Percentiles rank a stretch among this genome's conserved stretches.
These are phyloP conservation scores for Thymallus thymallus DNA, from an alignment of 2,113 vertebrate genomes.

Conservation along the genomic window DNA sequence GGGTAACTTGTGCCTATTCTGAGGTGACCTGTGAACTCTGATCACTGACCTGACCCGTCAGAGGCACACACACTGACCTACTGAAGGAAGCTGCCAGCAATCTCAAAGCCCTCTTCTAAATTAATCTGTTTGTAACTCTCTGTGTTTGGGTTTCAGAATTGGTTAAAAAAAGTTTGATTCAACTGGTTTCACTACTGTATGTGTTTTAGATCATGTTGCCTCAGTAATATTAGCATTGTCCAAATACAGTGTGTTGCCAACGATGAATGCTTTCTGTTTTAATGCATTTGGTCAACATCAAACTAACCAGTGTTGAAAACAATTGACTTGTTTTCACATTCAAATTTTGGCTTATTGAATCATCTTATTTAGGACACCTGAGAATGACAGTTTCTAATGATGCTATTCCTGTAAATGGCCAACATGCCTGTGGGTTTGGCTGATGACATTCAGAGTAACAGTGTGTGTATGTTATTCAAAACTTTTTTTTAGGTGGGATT, in stretches of 20 bases:
- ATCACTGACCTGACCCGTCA: constrained; percentile 9
- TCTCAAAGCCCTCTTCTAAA: background rate
- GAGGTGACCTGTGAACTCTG: constrained; percentile 49
- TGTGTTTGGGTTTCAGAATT: background rate
- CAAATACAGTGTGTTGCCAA: too few species aligned
- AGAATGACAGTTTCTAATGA: constrained; percentile 81
- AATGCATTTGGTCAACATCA: too few species aligned
- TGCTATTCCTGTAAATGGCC: constrained; percentile 87
- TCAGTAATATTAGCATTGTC: too few species aligned
- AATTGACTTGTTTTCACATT: background rate
- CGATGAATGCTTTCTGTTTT: too few species aligned
- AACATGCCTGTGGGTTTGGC: constrained; percentile 79
- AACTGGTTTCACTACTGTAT: too few species aligned
- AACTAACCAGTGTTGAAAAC: background rate
- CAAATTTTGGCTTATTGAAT: background rate
- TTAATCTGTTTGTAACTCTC: background rate
- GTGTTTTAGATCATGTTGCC: too few species aligned
- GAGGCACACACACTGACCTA: constrained; percentile 23
- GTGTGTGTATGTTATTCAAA: constrained; percentile 58
- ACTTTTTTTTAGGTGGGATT: too few species aligned
- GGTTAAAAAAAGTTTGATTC: background rate
- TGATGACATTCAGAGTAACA: constrained; percentile 78
- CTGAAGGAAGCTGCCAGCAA: constrained; percentile 57
- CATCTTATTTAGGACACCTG: constrained; percentile 33
- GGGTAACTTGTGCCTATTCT: background rate